Evolutionary conservation across 2,113 vertebrate species (phyloP), one percentile per base, ranked within the genome.

Genomic region (Shinisaurus crocodilurus): DNA sequence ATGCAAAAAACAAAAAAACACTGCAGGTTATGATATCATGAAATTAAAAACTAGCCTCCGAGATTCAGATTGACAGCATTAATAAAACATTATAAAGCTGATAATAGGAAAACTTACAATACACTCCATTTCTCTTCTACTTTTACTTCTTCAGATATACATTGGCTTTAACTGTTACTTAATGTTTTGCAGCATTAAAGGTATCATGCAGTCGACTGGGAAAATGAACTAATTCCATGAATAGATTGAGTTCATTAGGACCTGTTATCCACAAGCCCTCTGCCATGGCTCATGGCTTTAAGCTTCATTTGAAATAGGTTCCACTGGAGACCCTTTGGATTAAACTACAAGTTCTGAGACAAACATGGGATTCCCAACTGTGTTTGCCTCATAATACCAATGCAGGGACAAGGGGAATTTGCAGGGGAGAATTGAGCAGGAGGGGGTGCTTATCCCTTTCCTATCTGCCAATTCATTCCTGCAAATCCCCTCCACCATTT

Each of bases 21-120:
- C 94, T 93, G 65, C 90, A 90, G 95, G 96, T 96, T 95, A 96
- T 95, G 97, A 97, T 96, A 95, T 97, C 96, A 97, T 97, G 95
- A 98, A 98, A 98, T 97, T 97, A 97, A 98, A 98, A 98, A 98
- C 97, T 97, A 97, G 95, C 96, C 96, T 95, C 92, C 95, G 96
- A 97, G 96, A 97, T 97, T 95, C 96, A 96, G 88, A 96, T 95
- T 97, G 95, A 92, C 93, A 96, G 93, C 97, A 98, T 98, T 98
- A 98, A 98, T 98, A 98, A 98, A 98, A 97, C 95, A 98, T 96
- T 94, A 96, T 94, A 95, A 94, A 96, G 96, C 97, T 94, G 92
- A 60, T 97, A 97, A 94, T 95, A 95, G 90, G 95, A 96, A 96
- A 95, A 96, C 94, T 96, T 87, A 94, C 96, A 97, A 97, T 94